A percentile compares a stretch with the other conserved stretches of the same genome.
phyloP scores from a whole-genome alignment of 2,888 invertebrate genomes.

The Melinaea marsaeus region DNA sequence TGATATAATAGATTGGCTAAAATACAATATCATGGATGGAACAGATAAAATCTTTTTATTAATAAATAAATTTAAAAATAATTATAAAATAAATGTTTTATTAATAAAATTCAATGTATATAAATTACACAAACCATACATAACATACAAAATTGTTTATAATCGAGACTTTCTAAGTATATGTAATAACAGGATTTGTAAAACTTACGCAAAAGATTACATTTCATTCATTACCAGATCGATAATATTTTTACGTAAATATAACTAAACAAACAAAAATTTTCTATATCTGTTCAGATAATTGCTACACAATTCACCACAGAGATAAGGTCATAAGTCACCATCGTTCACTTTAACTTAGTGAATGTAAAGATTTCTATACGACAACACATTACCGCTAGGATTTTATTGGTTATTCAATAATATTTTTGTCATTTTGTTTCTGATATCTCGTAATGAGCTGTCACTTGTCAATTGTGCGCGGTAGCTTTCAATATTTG shows the following conservation, averaged over 20 bases:
- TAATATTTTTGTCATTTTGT: not conserved
- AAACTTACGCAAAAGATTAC: not conserved
- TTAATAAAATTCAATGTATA: too few relatives aligned
- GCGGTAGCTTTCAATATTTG: not conserved
- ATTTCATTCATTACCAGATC: conserved; percentile 3
- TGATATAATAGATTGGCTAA: too few relatives aligned
- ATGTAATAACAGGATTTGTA: not conserved
- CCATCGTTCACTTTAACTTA: conserved; percentile 15
- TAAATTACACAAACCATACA: too few relatives aligned
- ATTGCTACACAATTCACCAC: conserved; percentile 17
- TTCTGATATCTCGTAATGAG: not conserved
- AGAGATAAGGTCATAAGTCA: conserved; percentile 20
- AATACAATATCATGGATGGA: too few relatives aligned
- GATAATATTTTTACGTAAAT: conserved; percentile 6
- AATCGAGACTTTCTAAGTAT: too few relatives aligned
- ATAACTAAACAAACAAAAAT: not conserved
- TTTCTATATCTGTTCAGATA: conserved; percentile 4
- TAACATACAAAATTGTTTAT: too few relatives aligned
- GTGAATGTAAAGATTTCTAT: conserved; percentile 16
- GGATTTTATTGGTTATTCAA: not conserved
- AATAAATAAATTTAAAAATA: too few relatives aligned
- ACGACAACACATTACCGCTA: conserved; percentile 7
- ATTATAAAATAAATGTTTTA: too few relatives aligned
- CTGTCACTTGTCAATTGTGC: not conserved
- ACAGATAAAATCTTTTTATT: too few relatives aligned